These are phyloP conservation scores for Calameuta idolon DNA, from an alignment of 2,888 invertebrate genomes.

Conservation along the genomic window DNA sequence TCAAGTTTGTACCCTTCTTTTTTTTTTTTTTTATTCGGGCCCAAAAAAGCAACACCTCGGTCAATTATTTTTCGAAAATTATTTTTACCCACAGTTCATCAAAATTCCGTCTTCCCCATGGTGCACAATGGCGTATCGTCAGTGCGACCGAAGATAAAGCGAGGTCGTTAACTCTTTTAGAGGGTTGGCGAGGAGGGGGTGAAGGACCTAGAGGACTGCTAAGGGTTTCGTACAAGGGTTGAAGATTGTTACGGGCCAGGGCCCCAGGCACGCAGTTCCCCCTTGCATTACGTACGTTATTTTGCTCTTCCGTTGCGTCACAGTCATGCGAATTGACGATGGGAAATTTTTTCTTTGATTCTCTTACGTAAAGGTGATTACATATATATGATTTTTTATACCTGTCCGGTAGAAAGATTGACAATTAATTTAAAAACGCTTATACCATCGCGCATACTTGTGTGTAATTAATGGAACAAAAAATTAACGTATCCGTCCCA, in stretches of 20 bases:
- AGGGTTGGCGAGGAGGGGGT: conserved; percentile 24
- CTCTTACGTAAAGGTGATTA: background rate
- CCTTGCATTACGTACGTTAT: background rate
- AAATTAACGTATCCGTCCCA: background rate
- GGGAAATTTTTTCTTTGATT: background rate
- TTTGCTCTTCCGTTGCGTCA: background rate
- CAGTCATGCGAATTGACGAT: background rate
- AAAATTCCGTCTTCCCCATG: background rate
- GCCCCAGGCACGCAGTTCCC: background rate
- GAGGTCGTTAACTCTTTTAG: conserved; percentile 48
- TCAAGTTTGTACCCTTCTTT: too few relatives aligned
- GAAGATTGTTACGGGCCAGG: conserved; percentile 40
- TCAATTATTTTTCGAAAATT: background rate
- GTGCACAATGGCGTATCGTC: background rate
- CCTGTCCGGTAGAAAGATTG: background rate
- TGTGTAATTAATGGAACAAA: background rate
- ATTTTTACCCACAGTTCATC: background rate
- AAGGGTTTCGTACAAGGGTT: conserved; percentile 42
- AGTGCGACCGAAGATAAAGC: conserved; percentile 38
- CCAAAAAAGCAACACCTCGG: rapidly evolving
- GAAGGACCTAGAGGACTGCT: conserved; percentile 14
- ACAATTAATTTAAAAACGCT: background rate
- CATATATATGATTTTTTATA: background rate
- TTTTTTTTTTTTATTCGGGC: too few relatives aligned
- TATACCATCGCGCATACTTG: background rate